Conservation (phyloP, 2,113 vertebrate species). For the Archilochus colubris region DNA sequence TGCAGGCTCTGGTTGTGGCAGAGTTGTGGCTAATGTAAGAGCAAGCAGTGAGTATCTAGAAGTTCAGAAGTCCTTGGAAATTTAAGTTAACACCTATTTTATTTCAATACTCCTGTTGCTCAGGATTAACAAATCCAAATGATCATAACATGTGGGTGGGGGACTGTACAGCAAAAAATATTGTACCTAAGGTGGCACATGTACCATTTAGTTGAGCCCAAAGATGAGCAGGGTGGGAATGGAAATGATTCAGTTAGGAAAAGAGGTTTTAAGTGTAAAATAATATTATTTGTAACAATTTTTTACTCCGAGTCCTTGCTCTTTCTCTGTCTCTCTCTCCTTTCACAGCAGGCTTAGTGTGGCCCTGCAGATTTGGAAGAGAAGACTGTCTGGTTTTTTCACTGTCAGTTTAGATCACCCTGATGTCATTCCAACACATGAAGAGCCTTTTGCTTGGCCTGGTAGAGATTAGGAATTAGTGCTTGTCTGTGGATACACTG, state of each 20-base stretch:
- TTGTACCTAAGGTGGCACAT: not conserved
- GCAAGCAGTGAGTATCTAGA: not conserved
- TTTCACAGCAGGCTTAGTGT: conserved; percentile 47
- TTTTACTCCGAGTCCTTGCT: not conserved
- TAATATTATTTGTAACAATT: conserved; percentile 29
- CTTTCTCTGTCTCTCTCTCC: not conserved
- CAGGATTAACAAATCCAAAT: not conserved
- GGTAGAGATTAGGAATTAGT: conserved; percentile 66
- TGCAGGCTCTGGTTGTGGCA: not conserved
- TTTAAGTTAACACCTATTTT: not conserved
- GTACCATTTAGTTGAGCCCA: not conserved
- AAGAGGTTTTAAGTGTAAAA: not conserved
- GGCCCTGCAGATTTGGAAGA: conserved; percentile 46
- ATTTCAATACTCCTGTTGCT: not conserved
- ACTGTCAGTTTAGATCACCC: conserved; percentile 52
- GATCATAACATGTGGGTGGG: not conserved
- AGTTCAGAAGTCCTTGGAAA: not conserved
- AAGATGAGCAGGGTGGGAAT: not conserved
- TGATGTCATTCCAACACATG: conserved; percentile 60
- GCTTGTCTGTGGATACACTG: conserved; percentile 35
- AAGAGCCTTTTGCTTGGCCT: conserved; percentile 61
- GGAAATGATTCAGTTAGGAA: not conserved
- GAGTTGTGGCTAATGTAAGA: not conserved
- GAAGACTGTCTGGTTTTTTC: conserved; percentile 48
- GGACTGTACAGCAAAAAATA: not conserved